phyloP scores from a whole-genome alignment of 2,113 vertebrate species.

The Lethenteron reissneri region DNA sequence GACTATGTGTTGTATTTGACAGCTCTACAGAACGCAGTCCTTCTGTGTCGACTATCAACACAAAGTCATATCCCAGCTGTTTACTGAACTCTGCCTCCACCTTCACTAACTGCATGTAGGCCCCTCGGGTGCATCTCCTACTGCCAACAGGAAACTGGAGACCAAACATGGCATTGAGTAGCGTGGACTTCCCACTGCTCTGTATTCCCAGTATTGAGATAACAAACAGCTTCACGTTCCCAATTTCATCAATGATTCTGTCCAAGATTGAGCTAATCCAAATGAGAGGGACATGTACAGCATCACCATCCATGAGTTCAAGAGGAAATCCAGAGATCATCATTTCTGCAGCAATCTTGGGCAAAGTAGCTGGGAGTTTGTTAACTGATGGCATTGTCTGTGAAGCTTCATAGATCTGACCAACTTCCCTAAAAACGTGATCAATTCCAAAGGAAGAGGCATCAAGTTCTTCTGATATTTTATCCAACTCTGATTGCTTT shows the following conservation, averaged over 20 bases:
- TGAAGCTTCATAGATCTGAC: constrained; percentile 37
- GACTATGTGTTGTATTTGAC: constrained; percentile 10
- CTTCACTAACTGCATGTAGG: constrained; percentile 21
- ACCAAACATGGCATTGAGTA: constrained; percentile 43
- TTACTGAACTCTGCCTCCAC: constrained; percentile 13
- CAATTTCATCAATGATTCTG: no score
- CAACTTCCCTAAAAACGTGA: constrained; percentile 40
- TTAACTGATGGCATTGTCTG: constrained; percentile 12
- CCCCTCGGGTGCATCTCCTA: constrained; percentile 21
- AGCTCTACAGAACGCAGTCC: constrained; percentile 14
- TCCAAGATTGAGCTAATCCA: constrained; percentile 30
- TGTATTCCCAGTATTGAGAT: constrained; percentile 34
- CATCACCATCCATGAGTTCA: constrained; percentile 36
- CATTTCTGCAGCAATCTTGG: constrained; percentile 20
- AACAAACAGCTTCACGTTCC: constrained; percentile 19
- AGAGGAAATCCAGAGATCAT: constrained; percentile 31
- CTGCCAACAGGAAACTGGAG: constrained; percentile 26
- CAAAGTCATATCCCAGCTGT: constrained; percentile 22
- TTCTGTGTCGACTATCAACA: constrained; percentile 15
- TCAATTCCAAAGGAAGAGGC: constrained; percentile 30
- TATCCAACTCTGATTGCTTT: background rate
- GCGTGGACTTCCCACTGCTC: constrained; percentile 38
- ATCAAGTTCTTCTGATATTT: constrained; percentile 8
- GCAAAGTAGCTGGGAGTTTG: constrained; percentile 3
- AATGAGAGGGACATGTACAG: constrained; percentile 28